These are phyloP conservation scores for Physeter macrocephalus DNA, from an alignment of 2,113 vertebrate genomes.

Conservation along the genomic window DNA sequence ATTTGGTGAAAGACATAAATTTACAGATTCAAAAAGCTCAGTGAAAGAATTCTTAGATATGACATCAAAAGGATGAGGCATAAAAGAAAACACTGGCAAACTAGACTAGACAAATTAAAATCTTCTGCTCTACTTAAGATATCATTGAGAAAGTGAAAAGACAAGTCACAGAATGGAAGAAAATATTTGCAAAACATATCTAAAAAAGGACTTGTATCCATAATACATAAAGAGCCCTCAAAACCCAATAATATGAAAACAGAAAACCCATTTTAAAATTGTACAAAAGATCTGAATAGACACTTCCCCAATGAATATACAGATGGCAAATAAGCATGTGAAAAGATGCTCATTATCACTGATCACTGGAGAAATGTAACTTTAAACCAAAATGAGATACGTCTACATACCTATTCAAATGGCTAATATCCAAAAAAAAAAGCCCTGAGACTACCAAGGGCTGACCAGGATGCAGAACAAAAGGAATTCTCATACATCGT, in stretches of 20 bases:
- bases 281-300: background rate
- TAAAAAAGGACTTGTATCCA: background rate
- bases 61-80: background rate
- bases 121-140: background rate
- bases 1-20: background rate
- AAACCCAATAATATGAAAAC: background rate
- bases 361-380: background rate
- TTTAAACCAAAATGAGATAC: background rate
- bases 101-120: background rate
- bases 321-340: background rate
- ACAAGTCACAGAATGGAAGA: background rate
- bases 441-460: background rate
- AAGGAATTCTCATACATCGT: background rate
- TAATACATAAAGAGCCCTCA: background rate
- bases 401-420: background rate
- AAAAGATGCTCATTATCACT: background rate
- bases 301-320: background rate
- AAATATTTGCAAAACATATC: background rate
- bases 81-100: background rate
- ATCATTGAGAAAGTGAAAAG: background rate
- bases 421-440: background rate
- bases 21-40: background rate
- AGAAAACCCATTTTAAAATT: background rate
- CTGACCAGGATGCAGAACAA: background rate
- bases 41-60: background rate